Evolutionary conservation across 2,888 invertebrate species (phyloP).

Genomic region (Drosophila austrosaltans): DNA sequence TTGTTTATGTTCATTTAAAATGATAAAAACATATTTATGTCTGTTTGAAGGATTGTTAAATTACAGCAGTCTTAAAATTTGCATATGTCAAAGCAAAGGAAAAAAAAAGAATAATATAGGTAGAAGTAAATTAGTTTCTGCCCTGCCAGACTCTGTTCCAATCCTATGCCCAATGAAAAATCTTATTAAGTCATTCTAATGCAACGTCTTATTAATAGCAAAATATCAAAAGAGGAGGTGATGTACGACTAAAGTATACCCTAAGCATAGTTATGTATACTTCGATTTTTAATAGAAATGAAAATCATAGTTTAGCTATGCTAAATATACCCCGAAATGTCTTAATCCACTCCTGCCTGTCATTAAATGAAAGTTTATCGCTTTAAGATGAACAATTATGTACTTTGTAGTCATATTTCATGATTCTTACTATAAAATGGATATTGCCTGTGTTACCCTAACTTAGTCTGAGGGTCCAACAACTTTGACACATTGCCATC

Average conservation of each 20-base stretch:
- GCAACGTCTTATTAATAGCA: constrained; percentile 34
- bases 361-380: no score
- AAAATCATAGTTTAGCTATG: no score
- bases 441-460: constrained; percentile 39
- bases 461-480: constrained; percentile 23
- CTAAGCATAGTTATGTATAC: background rate
- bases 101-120: background rate
- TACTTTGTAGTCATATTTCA: background rate
- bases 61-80: constrained; percentile 56
- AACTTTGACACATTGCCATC: constrained; percentile 66
- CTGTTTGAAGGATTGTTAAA: constrained; percentile 60
- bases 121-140: constrained; percentile 5
- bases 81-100: constrained; percentile 66
- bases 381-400: background rate
- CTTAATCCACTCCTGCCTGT: no score
- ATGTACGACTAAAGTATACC: background rate
- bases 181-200: constrained; percentile 61
- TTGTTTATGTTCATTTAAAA: constrained; percentile 47
- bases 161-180: constrained; percentile 35
- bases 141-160: constrained; percentile 14
- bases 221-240: constrained; percentile 1
- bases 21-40: constrained; percentile 56
- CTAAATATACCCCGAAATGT: no score
- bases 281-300: no score
- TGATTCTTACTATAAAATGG: background rate